Conservation (phyloP, 2,888 invertebrate species). For the Rhagonycha fulva region DNA sequence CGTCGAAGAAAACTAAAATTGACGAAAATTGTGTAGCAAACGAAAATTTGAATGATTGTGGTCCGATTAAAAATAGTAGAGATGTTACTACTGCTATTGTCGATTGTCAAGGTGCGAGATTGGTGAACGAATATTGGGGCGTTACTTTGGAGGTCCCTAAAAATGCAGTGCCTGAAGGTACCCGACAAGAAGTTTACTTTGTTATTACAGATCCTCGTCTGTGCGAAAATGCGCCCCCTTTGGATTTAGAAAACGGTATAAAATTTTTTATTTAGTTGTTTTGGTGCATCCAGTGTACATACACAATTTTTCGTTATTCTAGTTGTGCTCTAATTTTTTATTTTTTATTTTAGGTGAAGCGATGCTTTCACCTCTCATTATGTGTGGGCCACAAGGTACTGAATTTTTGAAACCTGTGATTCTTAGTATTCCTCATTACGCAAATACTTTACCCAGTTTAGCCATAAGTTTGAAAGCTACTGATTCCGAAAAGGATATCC, state of each 20-base stretch:
- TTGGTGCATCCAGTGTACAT: constrained; percentile 43
- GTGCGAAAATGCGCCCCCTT: constrained; percentile 74
- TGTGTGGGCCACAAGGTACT: constrained; percentile 95
- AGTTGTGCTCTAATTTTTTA: constrained; percentile 29
- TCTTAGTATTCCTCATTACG: constrained; percentile 86
- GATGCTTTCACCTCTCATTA: constrained; percentile 90
- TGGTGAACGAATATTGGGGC: constrained; percentile 88
- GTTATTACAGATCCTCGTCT: constrained; percentile 83
- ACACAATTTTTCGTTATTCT: constrained; percentile 14
- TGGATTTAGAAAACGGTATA: constrained; percentile 89
- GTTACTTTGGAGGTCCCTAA: constrained; percentile 88
- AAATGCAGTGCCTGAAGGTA: constrained; percentile 82
- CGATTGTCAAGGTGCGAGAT: constrained; percentile 77
- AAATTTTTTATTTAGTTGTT: constrained; percentile 28
- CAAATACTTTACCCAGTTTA: constrained; percentile 76
- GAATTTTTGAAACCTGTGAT: constrained; percentile 89
- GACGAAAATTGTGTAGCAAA: constrained; percentile 7
- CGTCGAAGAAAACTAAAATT: constrained; percentile 11
- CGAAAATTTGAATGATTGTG: constrained; percentile 4
- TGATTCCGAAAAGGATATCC: constrained; percentile 81
- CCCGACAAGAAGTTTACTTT: constrained; percentile 91
- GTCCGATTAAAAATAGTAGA: constrained; percentile 43
- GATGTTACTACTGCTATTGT: constrained; percentile 62
- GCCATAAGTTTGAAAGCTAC: constrained; percentile 79
- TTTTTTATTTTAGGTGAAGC: constrained; percentile 78